Percentiles rank a stretch among this genome's conserved stretches.
Evolutionary conservation across 2,797 vertebrate species (phyloP).

Genomic region (Coendou prehensilis): DNA sequence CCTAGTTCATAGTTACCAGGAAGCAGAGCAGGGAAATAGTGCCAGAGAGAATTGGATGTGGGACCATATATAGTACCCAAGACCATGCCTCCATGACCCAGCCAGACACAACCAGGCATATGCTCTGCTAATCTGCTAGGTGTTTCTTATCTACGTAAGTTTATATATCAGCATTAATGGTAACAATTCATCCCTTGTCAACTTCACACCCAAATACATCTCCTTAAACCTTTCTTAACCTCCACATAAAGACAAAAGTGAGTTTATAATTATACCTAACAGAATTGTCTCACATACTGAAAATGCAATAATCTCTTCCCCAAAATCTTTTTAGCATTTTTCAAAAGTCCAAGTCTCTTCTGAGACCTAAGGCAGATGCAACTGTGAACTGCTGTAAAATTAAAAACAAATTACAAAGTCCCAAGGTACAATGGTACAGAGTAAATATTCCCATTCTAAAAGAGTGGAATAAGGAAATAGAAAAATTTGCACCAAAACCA

Average conservation of each 20-base stretch:
- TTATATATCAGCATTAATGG: background rate
- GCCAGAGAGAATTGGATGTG: background rate
- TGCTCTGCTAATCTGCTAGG: background rate
- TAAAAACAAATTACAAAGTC: background rate
- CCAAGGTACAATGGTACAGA: background rate
- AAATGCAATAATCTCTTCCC: background rate
- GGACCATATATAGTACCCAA: background rate
- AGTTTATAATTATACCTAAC: background rate
- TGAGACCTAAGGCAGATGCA: background rate
- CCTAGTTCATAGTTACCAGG: background rate
- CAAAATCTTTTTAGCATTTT: background rate
- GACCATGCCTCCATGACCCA: background rate
- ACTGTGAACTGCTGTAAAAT: background rate
- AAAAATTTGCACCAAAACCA: background rate
- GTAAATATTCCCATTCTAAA: background rate
- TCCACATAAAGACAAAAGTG: background rate
- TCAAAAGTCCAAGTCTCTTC: background rate
- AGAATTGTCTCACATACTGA: background rate
- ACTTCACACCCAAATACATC: background rate
- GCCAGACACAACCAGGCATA: background rate
- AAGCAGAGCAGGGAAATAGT: background rate
- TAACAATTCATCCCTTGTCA: background rate
- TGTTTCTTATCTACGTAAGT: background rate
- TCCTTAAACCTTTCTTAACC: background rate
- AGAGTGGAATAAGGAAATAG: background rate